Evolutionary conservation across 2,888 invertebrate genomes (phyloP), one percentile per base, ranked within the genome.

Genomic region (Rhagonycha fulva): DNA sequence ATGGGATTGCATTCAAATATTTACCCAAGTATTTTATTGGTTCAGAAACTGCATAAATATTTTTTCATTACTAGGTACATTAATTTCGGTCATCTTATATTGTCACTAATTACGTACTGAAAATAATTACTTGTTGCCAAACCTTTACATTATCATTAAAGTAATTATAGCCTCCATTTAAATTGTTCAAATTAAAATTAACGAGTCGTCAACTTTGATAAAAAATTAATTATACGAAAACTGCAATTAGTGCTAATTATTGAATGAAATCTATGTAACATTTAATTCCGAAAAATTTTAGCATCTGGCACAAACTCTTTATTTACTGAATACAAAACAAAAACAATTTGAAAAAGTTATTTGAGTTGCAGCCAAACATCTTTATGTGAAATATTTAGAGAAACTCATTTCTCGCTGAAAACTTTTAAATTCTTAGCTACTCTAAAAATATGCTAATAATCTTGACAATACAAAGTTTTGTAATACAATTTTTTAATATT

Each of bases 401-500:
- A 68, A 68, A 71, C 68, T 28, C 67, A 61, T 72, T 72, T 68
- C 68, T 72, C 62, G 68, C 61, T 72, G 68, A 72, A 67, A 72
- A 68, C 72, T 68, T 62, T 72, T 72, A 62, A 72, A 68, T 72
- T 72, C 66, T 72, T 72, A 72, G 71, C 19, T 72, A 26, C 63
- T 72, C 66, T 72, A 26, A 72, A 72, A 67, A 72, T 72, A 72
- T 72, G 71, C 71, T 72, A 72, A 72, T 66, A 66, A 72, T 72
- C 66, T 66, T 72, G 71, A 72, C 66, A 72, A 72, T 67, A 47
- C 71, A 14, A 32, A 63, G 71, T 66, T 72, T 66, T 66, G 66
- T n/a, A 23, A 72, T 66, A 72, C 71, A 72, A 72, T 70, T 70
- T 70, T 26, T 62, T 70, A 62, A 70, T 70, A 62, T 62, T 47